phyloP scores from a whole-genome alignment of 2,888 invertebrate species.

The Glyphotaelius pellucidus region DNA sequence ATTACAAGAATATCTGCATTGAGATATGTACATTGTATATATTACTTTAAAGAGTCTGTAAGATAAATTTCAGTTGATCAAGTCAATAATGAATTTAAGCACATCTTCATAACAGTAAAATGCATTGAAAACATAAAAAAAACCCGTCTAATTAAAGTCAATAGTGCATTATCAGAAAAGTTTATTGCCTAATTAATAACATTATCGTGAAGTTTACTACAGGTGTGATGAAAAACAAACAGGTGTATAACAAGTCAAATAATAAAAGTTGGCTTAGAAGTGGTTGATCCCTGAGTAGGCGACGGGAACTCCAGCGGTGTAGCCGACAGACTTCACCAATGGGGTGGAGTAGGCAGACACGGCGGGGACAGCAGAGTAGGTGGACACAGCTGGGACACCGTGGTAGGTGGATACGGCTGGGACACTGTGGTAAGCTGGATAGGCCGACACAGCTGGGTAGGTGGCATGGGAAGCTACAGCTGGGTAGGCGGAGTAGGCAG shows the following conservation, averaged over 20 bases:
- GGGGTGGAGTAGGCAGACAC: conserved; percentile 12
- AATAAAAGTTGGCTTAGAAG: conserved; percentile 30
- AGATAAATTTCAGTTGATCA: no score
- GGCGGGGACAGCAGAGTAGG: conserved; percentile 60
- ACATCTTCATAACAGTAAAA: no score
- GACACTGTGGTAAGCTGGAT: conserved; percentile 71
- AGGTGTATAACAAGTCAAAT: background rate
- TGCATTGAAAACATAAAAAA: no score
- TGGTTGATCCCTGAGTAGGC: conserved; percentile 62
- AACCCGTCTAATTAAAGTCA: background rate
- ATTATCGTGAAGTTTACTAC: background rate
- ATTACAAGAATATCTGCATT: no score
- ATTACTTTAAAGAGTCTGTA: no score
- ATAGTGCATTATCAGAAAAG: background rate
- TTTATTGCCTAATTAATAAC: background rate
- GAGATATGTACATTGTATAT: no score
- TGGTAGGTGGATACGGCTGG: conserved; percentile 6
- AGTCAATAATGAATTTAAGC: no score
- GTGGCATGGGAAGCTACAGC: conserved; percentile 44
- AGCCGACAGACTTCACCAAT: conserved; percentile 51
- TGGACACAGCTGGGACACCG: conserved; percentile 53
- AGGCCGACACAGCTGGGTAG: conserved; percentile 67
- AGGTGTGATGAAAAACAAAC: background rate
- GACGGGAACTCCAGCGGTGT: conserved; percentile 68
- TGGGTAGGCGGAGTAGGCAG: conserved; percentile 66